These are phyloP conservation scores for Diprion similis DNA, from an alignment of 1,140 invertebrate genomes.

Conservation along the genomic window DNA sequence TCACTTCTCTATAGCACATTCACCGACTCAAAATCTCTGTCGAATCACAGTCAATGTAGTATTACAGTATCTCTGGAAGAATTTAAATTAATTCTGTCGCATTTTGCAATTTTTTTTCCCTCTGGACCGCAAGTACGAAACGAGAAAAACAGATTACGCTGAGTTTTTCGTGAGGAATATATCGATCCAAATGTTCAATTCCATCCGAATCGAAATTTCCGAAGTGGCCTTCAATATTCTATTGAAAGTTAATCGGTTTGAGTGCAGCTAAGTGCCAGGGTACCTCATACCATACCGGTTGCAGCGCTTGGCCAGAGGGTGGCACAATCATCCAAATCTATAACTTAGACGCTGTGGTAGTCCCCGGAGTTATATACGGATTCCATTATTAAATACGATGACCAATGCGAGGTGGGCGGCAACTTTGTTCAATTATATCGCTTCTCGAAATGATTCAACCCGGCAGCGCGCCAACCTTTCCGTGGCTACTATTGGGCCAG, in stretches of 20 bases:
- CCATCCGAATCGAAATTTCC: background rate
- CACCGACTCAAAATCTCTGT: no score
- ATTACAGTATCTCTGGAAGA: no score
- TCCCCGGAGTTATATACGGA: background rate
- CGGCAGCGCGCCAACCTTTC: background rate
- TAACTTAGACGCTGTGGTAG: background rate
- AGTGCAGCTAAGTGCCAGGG: background rate
- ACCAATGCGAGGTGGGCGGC: background rate
- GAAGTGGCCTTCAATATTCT: background rate
- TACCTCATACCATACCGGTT: background rate
- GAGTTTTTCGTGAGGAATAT: no score
- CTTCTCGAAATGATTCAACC: background rate
- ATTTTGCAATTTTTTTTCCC: no score
- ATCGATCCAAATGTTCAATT: no score
- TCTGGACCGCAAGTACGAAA: no score
- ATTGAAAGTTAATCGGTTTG: background rate
- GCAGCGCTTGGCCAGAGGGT: background rate
- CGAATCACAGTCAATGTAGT: no score
- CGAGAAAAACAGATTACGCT: no score
- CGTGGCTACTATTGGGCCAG: background rate
- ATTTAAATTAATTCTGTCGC: no score
- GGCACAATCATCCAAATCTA: background rate
- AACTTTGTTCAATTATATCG: conserved; percentile 9
- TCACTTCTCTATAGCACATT: no score
- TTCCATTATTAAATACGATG: conserved; percentile 13